Base-by-base conservation (phyloP, 1,140 invertebrate species). In the Scaptomyza hsui region DNA sequence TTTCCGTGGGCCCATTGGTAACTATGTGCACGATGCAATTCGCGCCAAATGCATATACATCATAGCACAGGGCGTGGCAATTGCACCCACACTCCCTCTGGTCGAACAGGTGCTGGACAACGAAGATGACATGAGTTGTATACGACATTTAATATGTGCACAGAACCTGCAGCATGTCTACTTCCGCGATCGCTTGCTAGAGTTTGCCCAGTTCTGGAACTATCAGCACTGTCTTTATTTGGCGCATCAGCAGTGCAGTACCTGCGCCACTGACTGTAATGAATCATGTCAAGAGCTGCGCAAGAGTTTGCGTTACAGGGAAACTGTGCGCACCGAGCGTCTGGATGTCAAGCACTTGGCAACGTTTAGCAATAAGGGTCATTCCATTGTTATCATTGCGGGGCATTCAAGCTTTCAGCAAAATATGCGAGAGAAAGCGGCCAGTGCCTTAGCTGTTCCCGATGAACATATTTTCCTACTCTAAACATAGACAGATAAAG, bases 1-100 rank as follows among this genome's bases (percentile, higher is more conserved):
- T 32, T 91, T 90, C 61, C 83, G 86, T 1, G 90, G 90, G 1
- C 83, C 88, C 3, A 88, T 91, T 52, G 90, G 90, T 0, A 69
- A 71, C 21, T 90, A 85, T 64, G 9, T 16, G 3, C 53, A 81
- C 18, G 65, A 80, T 3, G 13, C 63, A 0, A 16, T 1, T 18
- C 41, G 18, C 10, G 13, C 37, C 29, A 90, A 76, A 49, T 62
- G 29, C 12, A 59, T 82, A 21, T 76, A 56, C 1, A 74, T 91
- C 6, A 67, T 91, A 35, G 53, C 70, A 26, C 89, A 91, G 32
- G 90, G 90, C 0, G 90, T 91, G 16, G 90, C 83, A 4, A 81
- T 91, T 59, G 90, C 90, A 0, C 74, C 90, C 32, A 83, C 85
- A 7, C 13, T 90, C 49, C 75, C 78, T 0, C 51, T 91, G 16